Conservation (phyloP, 2,797 vertebrate genomes). For the Gallinago solitaria region DNA sequence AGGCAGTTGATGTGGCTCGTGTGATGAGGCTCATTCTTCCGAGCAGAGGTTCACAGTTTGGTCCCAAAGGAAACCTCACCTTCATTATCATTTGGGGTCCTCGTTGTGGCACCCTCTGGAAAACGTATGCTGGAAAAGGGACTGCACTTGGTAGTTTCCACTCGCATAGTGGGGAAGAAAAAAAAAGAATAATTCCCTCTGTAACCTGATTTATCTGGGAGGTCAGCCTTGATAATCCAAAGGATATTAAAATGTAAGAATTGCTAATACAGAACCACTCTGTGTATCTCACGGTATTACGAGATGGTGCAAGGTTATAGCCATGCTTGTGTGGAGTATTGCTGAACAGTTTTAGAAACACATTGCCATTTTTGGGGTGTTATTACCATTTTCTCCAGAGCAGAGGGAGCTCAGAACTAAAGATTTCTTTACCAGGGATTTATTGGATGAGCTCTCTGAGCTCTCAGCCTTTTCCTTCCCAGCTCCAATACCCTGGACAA, state of each 20-base stretch:
- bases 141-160: background rate
- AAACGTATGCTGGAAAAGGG: background rate
- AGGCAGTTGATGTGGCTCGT: background rate
- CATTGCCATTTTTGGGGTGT: background rate
- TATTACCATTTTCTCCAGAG: background rate
- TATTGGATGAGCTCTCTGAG: background rate
- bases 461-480: background rate
- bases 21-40: background rate
- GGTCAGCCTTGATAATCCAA: background rate
- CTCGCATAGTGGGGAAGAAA: rapidly evolving
- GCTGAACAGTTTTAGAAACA: background rate
- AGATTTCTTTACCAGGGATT: background rate
- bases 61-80: background rate
- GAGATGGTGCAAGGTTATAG: background rate
- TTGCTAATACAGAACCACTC: background rate
- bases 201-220: background rate
- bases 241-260: background rate
- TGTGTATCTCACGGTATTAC: rapidly evolving
- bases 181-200: background rate
- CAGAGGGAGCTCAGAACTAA: background rate
- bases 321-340: rapidly evolving
- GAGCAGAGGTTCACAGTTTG: background rate
- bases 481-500: background rate
- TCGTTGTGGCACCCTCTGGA: background rate
- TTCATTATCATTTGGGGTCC: background rate